Base-by-base conservation (phyloP, 2,113 vertebrate genomes). In the Sminthopsis crassicaudata region DNA sequence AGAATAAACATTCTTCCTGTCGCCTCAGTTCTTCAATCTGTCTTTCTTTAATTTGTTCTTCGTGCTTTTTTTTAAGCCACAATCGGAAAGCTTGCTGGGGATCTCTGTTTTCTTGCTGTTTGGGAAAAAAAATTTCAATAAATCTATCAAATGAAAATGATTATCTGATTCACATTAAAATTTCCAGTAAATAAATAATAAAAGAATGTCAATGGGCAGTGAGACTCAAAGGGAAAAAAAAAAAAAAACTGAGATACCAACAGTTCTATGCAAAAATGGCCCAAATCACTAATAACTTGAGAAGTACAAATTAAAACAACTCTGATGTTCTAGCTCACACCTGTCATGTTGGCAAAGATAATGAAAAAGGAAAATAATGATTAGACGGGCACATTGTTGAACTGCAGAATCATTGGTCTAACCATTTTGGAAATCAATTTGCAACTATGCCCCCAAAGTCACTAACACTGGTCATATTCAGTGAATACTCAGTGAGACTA, bases 41-140 rank as follows among this genome's bases (percentile, higher is more conserved):
- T 94, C 97, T 99, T 97, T 99, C 99, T 97, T 97, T 99, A 95
- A 99, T 93, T 53, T 99, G 99, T 94, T 99, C 99, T 95, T 99
- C 98, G 10, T 99, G 99, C 94, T 99, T 99, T 97, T 99, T 99
- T 98, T 98, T 99, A 92, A 99, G 99, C 99, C 99, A 99, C 23
- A 97, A 96, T 92, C 94, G 98, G 97, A 99, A 99, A 46, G 99
- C 99, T 98, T 99, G 99, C 23, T 99, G 98, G 11, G 99, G 99
- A 97, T 99, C 99, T 95, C 98, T 98, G 94, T 89, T 96, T 90
- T 98, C 99, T 92, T 98, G 99, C 99, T 99, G 93, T 93, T 95
- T 10, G 55, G 91, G 90, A 92, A 96, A 19, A 1, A 95, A 89
- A 8, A 0, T 91, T 92, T 94, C 6, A 11, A 96, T 91, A 93